Evolutionary conservation across 2,888 invertebrate species (phyloP), one percentile per base, ranked within the genome.

Genomic region (Harpalus rufipes): DNA sequence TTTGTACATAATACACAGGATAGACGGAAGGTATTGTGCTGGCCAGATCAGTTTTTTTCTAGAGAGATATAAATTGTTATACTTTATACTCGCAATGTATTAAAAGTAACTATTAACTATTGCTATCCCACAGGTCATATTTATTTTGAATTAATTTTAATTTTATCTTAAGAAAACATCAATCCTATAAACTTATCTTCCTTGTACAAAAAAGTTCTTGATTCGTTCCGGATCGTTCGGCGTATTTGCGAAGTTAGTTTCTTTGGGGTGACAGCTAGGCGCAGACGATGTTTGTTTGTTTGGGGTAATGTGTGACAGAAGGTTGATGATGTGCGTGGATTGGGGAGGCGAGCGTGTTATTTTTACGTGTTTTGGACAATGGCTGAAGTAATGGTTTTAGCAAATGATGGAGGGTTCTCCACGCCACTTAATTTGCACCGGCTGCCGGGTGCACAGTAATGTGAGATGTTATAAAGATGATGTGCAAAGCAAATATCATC

Each of bases 321-420:
- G 41, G 72, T 44, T 74, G 72, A 74, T 74, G 41, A 68, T 68
- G 65, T 32, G 32, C 32, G 32, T 65, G 18, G 25, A 25, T 25
- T 21, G 12, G 12, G n/a, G n/a, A 8, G 14, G 72, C 41, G 41
- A 14, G 72, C 6, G 41, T 72, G 72, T 74, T 74, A 74, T 74
- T 74, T 74, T 44, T 74, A 16, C 44, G n/a, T 39, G 68, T n/a
- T 63, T 63, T 18, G 72, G 72, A 74, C 72, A 74, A 74, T 74
- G 41, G 72, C 44, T 44, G 72, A 74, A 74, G 72, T 74, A 74
- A 74, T 74, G 72, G 72, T 44, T 74, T 59, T 74, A 44, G 44
- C 72, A 74, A 74, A 74, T 74, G 41, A 74, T 44, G 72, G 44
- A 44, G 18, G 72, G 44, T 41, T 44, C 44, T 74, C 44, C n/a